A percentile compares a stretch with the other conserved stretches of the same genome.
Evolutionary conservation across 2,888 invertebrate species (phyloP).

Genomic region (Callyntrura guangdongensis): DNA sequence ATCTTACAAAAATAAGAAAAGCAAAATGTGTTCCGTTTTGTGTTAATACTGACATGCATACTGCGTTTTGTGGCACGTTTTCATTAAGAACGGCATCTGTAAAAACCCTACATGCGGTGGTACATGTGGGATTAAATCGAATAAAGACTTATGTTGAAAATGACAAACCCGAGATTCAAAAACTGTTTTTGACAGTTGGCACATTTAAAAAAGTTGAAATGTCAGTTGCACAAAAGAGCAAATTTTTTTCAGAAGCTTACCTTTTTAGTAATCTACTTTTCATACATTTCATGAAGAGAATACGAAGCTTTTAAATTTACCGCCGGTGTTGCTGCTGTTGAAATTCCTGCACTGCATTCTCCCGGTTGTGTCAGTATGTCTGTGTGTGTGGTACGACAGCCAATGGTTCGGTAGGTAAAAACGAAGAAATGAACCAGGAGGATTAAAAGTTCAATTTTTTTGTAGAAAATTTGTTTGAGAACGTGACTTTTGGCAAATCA

Average conservation of each 20-base stretch:
- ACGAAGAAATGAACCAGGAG: too few relatives aligned
- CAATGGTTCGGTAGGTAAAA: too few relatives aligned
- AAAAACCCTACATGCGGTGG: too few relatives aligned
- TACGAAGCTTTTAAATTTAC: neutral
- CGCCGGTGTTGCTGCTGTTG: neutral
- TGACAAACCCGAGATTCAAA: neutral
- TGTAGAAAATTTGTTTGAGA: neutral
- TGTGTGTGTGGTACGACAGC: too few relatives aligned
- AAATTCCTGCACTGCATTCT: too few relatives aligned
- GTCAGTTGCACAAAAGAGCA: neutral
- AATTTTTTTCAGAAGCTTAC: neutral
- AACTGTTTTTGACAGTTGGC: constrained; percentile 5
- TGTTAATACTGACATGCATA: too few relatives aligned
- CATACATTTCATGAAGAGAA: neutral
- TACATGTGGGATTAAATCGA: too few relatives aligned
- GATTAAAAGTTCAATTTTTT: neutral
- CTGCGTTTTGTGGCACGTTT: too few relatives aligned
- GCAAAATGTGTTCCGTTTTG: too few relatives aligned
- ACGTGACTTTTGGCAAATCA: constrained; percentile 24
- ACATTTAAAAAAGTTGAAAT: neutral
- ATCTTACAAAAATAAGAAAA: too few relatives aligned
- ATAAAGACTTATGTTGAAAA: neutral
- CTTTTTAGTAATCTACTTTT: neutral
- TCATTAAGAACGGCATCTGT: neutral
- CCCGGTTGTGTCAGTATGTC: too few relatives aligned